Evolutionary conservation across 1,140 invertebrate species (phyloP), one percentile per base, ranked within the genome.

Genomic region (Coelopa frigida): DNA sequence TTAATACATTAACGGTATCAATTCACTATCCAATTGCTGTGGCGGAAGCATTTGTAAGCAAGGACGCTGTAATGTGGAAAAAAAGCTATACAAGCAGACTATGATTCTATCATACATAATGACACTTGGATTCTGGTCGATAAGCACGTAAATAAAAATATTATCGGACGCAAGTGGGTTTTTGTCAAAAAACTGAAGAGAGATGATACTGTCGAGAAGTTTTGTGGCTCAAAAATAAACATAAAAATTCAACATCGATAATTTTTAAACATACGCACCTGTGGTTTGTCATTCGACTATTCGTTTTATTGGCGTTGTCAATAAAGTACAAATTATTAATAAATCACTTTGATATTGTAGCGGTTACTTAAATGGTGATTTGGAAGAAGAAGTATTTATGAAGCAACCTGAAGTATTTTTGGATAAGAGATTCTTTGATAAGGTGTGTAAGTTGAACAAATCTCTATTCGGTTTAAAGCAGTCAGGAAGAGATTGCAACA

Each of bases 371-470:
- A 61, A 73, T 58, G 72, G 60, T 14, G 49, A 56, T 26, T 57
- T 69, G 31, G 51, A 70, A 14, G 69, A 74, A 53, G 53, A 54
- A 8, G 53, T 74, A 11, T 75, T 53, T 58, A 72, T 73, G 61
- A 52, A 53, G 36, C 65, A 51, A 57, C 70, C 70, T 26, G 50
- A 54, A 36, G 62, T 58, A 14, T 61, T 57, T 22, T 47, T 58
- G 18, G 50, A 58, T 65, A 14, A 27, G 23, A 38, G 8, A 8
- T 6, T 33, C 14, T 22, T 27, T 3, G 24, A 45, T 5, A 39
- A 29, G 47, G 61, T 71, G 20, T 68, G 52, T 46, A 46, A 48
- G 42, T 33, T 65, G 3, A 59, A 52, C 6, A 58, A 54, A 45
- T 18, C 37, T 6, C 14, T 39, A n/a, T 39, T 21, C 23, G 37